Evolutionary conservation across 1,140 invertebrate genomes (phyloP).

Genomic region (Drosophila neocordata): DNA sequence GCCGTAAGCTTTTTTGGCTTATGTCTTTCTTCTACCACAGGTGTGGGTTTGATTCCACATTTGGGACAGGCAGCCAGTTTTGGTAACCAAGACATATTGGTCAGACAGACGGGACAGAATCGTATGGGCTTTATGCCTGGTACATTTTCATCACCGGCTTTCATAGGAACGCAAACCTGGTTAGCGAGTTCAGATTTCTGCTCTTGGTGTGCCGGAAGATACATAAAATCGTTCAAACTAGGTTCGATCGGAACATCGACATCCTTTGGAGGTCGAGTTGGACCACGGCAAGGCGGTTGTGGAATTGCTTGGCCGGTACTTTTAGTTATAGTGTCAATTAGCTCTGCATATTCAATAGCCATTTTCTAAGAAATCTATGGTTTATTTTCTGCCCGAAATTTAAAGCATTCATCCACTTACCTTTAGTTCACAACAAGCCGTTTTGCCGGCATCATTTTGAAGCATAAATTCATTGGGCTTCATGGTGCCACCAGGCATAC

Average conservation of each 20-base stretch:
- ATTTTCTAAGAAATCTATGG: slow-evolving; percentile 38
- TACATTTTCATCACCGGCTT: slow-evolving; percentile 19
- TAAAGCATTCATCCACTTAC: slow-evolving; percentile 19
- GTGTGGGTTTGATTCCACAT: slow-evolving; percentile 61
- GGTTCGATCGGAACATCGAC: slow-evolving; percentile 11
- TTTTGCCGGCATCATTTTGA: slow-evolving; percentile 13
- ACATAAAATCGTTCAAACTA: slow-evolving; percentile 29
- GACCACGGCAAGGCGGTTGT: slow-evolving; percentile 28
- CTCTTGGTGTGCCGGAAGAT: background rate
- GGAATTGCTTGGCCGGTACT: background rate
- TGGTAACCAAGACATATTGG: slow-evolving; percentile 70
- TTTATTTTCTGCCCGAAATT: background rate
- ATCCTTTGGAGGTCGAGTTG: background rate
- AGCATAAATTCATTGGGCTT: slow-evolving; percentile 20
- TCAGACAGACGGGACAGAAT: slow-evolving; percentile 69
- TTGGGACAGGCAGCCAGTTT: slow-evolving; percentile 66
- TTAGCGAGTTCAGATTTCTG: slow-evolving; percentile 15
- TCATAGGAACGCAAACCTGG: slow-evolving; percentile 28
- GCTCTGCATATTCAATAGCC: slow-evolving; percentile 49
- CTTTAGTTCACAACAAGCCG: slow-evolving; percentile 52
- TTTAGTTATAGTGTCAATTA: slow-evolving; percentile 44
- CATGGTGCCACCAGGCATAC: slow-evolving; percentile 2
- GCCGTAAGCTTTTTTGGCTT: slow-evolving; percentile 46
- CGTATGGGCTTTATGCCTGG: slow-evolving; percentile 47
- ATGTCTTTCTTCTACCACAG: slow-evolving; percentile 41